Evolutionary conservation across 2,113 vertebrate species (phyloP).

Genomic region (Syngnathus scovelli): DNA sequence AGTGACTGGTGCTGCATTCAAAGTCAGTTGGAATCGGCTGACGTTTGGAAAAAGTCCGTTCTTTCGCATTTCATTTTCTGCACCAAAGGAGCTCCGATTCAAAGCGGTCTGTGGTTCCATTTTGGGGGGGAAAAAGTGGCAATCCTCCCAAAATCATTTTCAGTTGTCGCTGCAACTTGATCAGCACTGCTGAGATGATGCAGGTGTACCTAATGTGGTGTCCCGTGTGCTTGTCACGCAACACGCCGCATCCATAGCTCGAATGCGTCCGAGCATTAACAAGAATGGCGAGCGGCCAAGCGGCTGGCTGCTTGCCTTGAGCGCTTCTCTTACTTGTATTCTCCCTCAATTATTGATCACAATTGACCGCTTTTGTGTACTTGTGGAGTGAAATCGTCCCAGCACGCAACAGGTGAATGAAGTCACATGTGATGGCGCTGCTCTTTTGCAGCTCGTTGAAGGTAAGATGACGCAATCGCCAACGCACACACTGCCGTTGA

Average conservation of each 20-base stretch:
- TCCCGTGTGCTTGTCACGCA: not conserved
- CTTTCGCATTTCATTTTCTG: not conserved
- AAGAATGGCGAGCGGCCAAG: conserved; percentile 33
- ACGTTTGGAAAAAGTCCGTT: not conserved
- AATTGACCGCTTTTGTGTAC: conserved; percentile 7
- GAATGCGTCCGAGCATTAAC: conserved; percentile 25
- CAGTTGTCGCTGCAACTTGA: too few species aligned
- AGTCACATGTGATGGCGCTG: not conserved
- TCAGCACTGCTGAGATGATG: not conserved
- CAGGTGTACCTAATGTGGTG: not conserved
- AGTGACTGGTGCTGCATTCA: too few species aligned
- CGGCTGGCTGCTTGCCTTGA: not conserved
- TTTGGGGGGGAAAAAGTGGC: too few species aligned
- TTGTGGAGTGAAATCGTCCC: not conserved
- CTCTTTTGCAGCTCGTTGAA: not conserved
- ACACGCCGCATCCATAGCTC: conserved; percentile 11
- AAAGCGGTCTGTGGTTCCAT: too few species aligned
- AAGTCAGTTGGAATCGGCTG: too few species aligned
- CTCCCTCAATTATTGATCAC: conserved; percentile 26
- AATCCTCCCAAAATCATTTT: not conserved
- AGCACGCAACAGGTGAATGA: not conserved
- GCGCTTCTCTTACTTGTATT: not conserved
- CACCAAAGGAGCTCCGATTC: too few species aligned
- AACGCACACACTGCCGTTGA: not conserved
- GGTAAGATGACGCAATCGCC: not conserved